These are phyloP conservation scores for Campaea margaritaria DNA, from an alignment of 2,888 invertebrate species.

Conservation along the genomic window DNA sequence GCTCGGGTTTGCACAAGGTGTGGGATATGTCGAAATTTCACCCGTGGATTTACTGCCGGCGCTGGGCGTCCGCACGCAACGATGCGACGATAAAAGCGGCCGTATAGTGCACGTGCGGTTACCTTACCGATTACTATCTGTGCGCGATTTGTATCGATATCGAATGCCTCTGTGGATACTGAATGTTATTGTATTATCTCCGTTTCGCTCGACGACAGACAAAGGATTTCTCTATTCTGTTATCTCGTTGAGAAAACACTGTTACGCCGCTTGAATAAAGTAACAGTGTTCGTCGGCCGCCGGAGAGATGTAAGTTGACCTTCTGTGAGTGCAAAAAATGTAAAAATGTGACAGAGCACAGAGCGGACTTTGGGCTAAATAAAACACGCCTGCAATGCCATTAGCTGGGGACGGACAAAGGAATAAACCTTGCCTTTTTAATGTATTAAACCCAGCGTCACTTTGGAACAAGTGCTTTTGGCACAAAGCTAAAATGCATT, in stretches of 20 bases:
- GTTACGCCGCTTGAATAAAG: slow-evolving; percentile 49
- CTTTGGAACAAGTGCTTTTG: slow-evolving; percentile 40
- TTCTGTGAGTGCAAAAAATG: slow-evolving; percentile 51
- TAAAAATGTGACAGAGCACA: slow-evolving; percentile 40
- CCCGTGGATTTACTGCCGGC: slow-evolving; percentile 45
- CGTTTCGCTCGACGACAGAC: slow-evolving; percentile 42
- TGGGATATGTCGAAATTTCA: slow-evolving; percentile 61
- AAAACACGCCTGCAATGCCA: slow-evolving; percentile 48
- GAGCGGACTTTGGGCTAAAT: slow-evolving; percentile 48
- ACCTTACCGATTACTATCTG: slow-evolving; percentile 58
- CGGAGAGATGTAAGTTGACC: slow-evolving; percentile 24
- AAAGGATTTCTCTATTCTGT: slow-evolving; percentile 64
- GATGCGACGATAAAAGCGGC: slow-evolving; percentile 50
- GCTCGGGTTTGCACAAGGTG: slow-evolving; percentile 45
- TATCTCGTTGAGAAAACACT: slow-evolving; percentile 60
- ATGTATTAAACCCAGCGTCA: slow-evolving; percentile 37
- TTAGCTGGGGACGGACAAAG: slow-evolving; percentile 42
- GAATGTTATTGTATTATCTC: slow-evolving; percentile 49
- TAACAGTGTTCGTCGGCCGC: slow-evolving; percentile 41
- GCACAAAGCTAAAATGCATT: slow-evolving; percentile 32
- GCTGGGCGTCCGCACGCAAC: slow-evolving; percentile 44
- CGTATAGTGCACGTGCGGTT: slow-evolving; percentile 54
- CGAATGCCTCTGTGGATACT: slow-evolving; percentile 47
- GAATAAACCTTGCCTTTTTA: slow-evolving; percentile 38
- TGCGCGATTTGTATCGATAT: slow-evolving; percentile 55